phyloP scores from a whole-genome alignment of 1,140 invertebrate species.

The Drosophila pachea region DNA sequence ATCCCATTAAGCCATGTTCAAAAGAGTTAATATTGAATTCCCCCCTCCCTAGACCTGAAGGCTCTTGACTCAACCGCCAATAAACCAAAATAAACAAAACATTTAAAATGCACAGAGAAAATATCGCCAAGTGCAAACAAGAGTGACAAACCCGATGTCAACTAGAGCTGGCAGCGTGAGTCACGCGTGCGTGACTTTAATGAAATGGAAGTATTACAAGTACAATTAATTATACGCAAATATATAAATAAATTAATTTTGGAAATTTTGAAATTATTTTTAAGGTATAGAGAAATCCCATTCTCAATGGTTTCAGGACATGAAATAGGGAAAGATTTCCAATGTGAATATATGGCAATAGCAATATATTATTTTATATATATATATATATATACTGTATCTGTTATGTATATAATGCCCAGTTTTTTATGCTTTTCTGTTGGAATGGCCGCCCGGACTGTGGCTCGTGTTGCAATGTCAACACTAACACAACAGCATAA shows the following conservation, averaged over 20 bases:
- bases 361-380: background rate
- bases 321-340: no score
- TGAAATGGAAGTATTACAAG: background rate
- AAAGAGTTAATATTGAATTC: background rate
- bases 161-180: conserved; percentile 7
- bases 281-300: no score
- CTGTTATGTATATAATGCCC: background rate
- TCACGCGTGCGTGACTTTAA: no score
- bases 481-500: conserved; percentile 39
- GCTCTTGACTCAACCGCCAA: conserved; percentile 44
- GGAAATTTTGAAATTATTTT: no score
- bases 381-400: background rate
- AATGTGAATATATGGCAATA: background rate
- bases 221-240: no score
- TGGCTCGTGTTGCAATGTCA: conserved; percentile 8
- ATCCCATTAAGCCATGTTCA: background rate
- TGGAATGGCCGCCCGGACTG: background rate
- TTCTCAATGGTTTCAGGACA: no score
- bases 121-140: conserved; percentile 56
- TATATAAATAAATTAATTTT: no score
- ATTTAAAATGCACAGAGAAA: conserved; percentile 71
- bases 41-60: background rate
- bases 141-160: conserved; percentile 10
- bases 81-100: conserved; percentile 55
- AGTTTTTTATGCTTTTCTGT: background rate